These are phyloP conservation scores for Tetragnatha versicolor DNA, from an alignment of 1,140 invertebrate genomes.

Conservation along the genomic window DNA sequence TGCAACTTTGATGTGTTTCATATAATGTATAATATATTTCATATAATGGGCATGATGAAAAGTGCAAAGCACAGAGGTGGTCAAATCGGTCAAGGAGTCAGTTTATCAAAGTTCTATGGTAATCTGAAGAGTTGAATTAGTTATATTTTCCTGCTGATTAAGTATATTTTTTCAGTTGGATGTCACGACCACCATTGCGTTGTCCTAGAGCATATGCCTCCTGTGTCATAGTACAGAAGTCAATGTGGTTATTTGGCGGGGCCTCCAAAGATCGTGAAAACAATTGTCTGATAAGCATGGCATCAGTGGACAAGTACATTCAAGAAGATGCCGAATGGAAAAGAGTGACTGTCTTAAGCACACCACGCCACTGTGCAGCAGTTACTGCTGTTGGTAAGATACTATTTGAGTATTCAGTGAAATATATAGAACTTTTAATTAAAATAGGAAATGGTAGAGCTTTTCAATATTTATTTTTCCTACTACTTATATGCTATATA, in stretches of 20 bases:
- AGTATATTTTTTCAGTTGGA: slow-evolving; percentile 30
- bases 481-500: neutral
- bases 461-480: neutral
- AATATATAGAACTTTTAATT: neutral
- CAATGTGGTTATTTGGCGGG: slow-evolving; percentile 30
- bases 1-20: no score
- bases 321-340: slow-evolving; percentile 23
- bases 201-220: slow-evolving; percentile 26
- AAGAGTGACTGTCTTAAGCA: slow-evolving; percentile 18
- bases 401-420: neutral
- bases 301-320: slow-evolving; percentile 37
- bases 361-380: slow-evolving; percentile 29
- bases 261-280: neutral
- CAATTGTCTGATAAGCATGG: slow-evolving; percentile 33
- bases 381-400: slow-evolving; percentile 37
- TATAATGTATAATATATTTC: no score
- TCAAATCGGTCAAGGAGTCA: no score
- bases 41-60: no score
- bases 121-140: no score
- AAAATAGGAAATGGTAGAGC: neutral
- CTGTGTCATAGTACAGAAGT: slow-evolving; percentile 2
- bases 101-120: no score
- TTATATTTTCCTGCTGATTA: no score
- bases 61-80: no score
- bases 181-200: slow-evolving; percentile 36